Percentiles rank a stretch among this genome's conserved stretches.
Evolutionary conservation across 2,797 vertebrate genomes (phyloP).

Genomic region (Lutjanus campechanus): DNA sequence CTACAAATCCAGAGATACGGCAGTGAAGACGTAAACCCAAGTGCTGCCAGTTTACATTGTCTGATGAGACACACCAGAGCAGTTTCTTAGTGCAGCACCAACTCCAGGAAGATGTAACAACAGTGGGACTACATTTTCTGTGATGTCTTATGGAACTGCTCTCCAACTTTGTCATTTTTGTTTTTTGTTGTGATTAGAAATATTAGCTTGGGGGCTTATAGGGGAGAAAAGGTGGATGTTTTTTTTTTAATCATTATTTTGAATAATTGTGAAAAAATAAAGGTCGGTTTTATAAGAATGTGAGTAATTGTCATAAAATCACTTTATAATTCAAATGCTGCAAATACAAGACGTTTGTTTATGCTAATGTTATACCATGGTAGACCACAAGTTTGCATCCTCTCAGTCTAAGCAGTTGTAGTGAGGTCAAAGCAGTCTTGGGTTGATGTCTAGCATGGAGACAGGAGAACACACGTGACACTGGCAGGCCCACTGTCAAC

Average conservation of each 20-base stretch:
- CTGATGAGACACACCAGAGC: background rate
- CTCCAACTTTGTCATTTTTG: background rate
- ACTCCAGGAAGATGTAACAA: background rate
- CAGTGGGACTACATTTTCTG: slow-evolving; percentile 9
- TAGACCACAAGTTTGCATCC: background rate
- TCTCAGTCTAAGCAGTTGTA: background rate
- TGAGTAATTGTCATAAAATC: background rate
- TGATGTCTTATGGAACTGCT: slow-evolving; percentile 13
- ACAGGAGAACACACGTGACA: too few species aligned
- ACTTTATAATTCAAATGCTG: background rate
- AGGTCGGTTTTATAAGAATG: slow-evolving; percentile 45
- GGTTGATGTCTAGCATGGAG: too few species aligned
- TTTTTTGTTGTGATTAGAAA: slow-evolving; percentile 7
- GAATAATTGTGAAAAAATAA: slow-evolving; percentile 51
- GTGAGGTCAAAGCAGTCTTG: background rate
- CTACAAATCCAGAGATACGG: slow-evolving; percentile 98
- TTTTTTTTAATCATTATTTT: slow-evolving; percentile 26
- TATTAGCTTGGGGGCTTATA: background rate
- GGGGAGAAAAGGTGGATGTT: background rate
- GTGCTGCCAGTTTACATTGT: background rate
- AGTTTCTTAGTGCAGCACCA: background rate
- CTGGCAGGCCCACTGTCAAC: too few species aligned
- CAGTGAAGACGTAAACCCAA: slow-evolving; percentile 89
- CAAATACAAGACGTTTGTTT: background rate
- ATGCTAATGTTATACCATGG: too few species aligned